Conservation (phyloP, 2,797 vertebrate species). For the Heterohyrax brucei region DNA sequence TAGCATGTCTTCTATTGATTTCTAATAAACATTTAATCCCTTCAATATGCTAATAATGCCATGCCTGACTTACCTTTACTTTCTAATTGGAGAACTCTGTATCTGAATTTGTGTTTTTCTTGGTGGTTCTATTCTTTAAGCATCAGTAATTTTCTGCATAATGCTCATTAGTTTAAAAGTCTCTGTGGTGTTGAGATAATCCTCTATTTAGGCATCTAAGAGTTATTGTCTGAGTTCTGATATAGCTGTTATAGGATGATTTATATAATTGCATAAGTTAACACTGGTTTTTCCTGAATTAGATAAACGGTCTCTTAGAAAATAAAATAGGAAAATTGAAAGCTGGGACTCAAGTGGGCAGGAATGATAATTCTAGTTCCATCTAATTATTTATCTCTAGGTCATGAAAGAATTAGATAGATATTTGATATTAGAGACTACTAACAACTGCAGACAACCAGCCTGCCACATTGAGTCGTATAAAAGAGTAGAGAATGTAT, state of each 20-base stretch:
- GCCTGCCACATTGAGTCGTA: not conserved
- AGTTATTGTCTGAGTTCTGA: not conserved
- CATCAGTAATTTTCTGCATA: not conserved
- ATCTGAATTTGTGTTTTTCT: conserved; percentile 44
- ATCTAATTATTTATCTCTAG: not conserved
- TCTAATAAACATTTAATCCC: not conserved
- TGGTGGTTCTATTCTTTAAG: not conserved
- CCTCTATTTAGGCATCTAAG: not conserved
- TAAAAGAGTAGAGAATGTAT: not conserved
- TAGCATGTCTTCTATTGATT: conserved; percentile 30
- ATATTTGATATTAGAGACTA: not conserved
- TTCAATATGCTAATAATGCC: not conserved
- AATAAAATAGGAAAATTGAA: conserved; percentile 15
- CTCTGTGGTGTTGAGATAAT: not conserved
- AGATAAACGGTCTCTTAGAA: not conserved
- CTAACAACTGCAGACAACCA: not conserved
- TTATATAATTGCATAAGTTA: not conserved
- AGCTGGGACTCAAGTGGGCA: not conserved
- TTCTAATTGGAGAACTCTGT: conserved; percentile 1
- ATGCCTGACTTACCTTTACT: not conserved
- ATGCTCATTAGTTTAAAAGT: not conserved
- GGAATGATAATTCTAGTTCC: not conserved
- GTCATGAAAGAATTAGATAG: not conserved
- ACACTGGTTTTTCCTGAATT: not conserved
- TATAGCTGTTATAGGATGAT: not conserved